Evolutionary conservation across 2,888 invertebrate species (phyloP), one percentile per base, ranked within the genome.

Genomic region (Sinotaia quadrata): DNA sequence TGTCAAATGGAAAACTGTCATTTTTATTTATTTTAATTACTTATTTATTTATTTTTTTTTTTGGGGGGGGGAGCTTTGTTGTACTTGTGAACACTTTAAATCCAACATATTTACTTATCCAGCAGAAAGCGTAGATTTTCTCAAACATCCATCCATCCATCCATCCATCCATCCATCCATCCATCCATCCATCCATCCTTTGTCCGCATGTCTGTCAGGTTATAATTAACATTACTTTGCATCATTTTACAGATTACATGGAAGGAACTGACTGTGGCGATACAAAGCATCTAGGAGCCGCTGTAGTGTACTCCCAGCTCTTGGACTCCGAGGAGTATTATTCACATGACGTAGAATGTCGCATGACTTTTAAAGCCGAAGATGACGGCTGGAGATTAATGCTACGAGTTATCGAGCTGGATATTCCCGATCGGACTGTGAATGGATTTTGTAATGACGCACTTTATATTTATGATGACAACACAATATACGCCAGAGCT

Each of bases 371-470:
- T 70, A 79, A 82, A 74, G 82, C 86, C 0, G 78, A 79, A 34
- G 75, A 79, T 49, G 77, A 77, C 33, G 80, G 78, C 58, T 85
- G 84, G 85, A 81, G 79, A 63, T 74, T 87, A 36, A 83, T 84
- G 82, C 67, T 86, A 67, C 79, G 82, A 15, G 75, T 87, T 57
- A 72, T 82, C 51, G 81, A 85, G 47, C 72, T 87, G 71, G 86
- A 87, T 73, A 82, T 87, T 37, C 86, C 85, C 8, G 87, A 86
- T 66, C 58, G 77, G 51, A 76, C 77, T 31, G 73, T 67, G 15
- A 77, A 73, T 37, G 81, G 80, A 57, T 76, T 80, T 44, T 87
- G 87, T 76, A 85, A 86, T 63, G 87, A 87, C 72, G 86, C 85
- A 10, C 77, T 87, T n/a, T 86, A 85, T 73, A 77, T 87, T 41